These are phyloP conservation scores for Equus quagga DNA, from an alignment of 2,113 vertebrate species.

Conservation along the genomic window DNA sequence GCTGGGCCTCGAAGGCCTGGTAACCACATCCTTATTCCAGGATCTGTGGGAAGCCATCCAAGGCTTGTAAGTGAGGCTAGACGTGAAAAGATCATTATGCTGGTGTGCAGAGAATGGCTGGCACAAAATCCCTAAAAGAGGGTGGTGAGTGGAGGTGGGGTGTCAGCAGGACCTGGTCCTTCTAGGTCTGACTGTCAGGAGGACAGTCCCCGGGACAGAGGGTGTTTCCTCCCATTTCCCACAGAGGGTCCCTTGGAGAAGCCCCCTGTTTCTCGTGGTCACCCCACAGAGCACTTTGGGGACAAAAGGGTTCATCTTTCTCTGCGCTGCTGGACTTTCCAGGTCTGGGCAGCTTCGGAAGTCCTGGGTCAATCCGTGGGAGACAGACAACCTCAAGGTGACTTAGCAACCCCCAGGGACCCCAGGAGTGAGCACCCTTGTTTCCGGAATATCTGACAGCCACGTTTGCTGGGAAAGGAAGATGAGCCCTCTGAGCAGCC, in stretches of 20 bases:
- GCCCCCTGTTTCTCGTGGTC: rapidly evolving
- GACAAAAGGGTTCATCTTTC: background rate
- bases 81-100: background rate
- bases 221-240: background rate
- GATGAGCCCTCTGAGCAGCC: background rate
- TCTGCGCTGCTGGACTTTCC: background rate
- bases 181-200: background rate
- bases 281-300: background rate
- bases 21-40: background rate
- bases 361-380: background rate
- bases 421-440: background rate
- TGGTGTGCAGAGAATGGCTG: background rate
- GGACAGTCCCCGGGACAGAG: background rate
- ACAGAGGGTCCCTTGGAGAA: background rate
- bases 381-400: background rate
- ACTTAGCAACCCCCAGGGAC: background rate
- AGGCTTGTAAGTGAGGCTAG: background rate
- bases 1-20: background rate
- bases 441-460: background rate
- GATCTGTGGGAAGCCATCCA: background rate
- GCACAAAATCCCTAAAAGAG: background rate
- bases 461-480: background rate
- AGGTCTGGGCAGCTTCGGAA: background rate
- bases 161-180: background rate
- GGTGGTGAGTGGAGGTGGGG: no score